Conservation (phyloP, 2,113 vertebrate genomes). For the cat (Felis catus) region F.catus_Fca126_mat1.0 CM031412.1:194705001-194705500, state of each 20-base stretch:
- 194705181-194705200: not conserved
- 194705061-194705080: no score
- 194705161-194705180: not conserved
- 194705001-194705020: no score
- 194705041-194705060: no score
- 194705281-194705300: not conserved
- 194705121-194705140: not conserved
- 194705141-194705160: not conserved
- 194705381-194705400: not conserved
- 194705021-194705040: no score
- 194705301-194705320: not conserved
- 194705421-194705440: not conserved
- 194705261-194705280: not conserved
- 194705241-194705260: not conserved
- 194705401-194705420: not conserved
- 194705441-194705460: not conserved
- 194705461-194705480: not conserved
- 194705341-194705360: not conserved
- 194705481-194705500: conserved; percentile 69
- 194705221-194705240: not conserved
- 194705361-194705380: not conserved
- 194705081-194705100: not conserved
- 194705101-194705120: no score
- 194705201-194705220: not conserved
- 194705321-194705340: not conserved